phyloP scores from a whole-genome alignment of 1,140 invertebrate species.

The Drosophila biarmipes region DNA sequence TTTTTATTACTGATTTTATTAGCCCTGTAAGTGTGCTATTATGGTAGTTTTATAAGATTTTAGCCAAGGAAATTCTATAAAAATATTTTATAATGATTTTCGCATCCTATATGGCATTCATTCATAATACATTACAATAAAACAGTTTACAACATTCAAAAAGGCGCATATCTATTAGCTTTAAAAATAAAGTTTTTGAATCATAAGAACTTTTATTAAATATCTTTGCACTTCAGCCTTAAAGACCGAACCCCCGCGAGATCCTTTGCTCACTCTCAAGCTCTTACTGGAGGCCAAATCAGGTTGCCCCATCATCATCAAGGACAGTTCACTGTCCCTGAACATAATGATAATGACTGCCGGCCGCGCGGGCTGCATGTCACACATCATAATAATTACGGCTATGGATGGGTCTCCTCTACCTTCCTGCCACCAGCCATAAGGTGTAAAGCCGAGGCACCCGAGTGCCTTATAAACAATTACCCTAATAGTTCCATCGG shows the following conservation, averaged over 20 bases:
- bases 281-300: constrained; percentile 15
- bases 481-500: constrained; percentile 66
- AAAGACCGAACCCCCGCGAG: constrained; percentile 3
- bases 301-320: constrained; percentile 36
- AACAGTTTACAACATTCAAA: no score
- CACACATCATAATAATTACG: constrained; percentile 73
- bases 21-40: constrained; percentile 7
- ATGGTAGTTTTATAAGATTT: background rate
- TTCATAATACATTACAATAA: background rate
- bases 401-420: constrained; percentile 42
- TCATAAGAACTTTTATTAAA: background rate
- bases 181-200: background rate
- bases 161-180: no score
- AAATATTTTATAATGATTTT: background rate
- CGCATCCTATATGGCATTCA: no score
- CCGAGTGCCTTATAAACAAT: constrained; percentile 59
- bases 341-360: constrained; percentile 66
- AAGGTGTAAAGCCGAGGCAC: constrained; percentile 27
- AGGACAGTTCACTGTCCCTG: constrained; percentile 48
- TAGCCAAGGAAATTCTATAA: background rate
- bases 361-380: constrained; percentile 45
- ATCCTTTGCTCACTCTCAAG: background rate
- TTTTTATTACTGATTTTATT: constrained; percentile 24
- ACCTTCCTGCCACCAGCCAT: constrained; percentile 7
- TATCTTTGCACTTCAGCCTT: background rate